Evolutionary conservation across 2,888 invertebrate genomes (phyloP).

Genomic region (Parasteatoda lunata): DNA sequence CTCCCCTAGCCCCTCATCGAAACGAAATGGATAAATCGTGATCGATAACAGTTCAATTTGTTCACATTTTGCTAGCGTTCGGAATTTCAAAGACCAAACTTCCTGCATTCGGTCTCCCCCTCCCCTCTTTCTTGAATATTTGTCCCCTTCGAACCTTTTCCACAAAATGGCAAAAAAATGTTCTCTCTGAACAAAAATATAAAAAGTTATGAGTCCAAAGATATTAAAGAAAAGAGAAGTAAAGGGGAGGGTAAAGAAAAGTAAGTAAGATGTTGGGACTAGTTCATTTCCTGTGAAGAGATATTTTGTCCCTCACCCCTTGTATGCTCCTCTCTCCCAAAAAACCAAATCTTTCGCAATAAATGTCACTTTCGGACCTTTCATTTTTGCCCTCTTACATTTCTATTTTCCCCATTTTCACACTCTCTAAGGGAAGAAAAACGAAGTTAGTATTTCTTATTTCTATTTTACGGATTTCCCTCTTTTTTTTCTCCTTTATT

Average conservation of each 20-base stretch:
- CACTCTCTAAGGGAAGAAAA: not conserved
- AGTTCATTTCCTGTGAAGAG: slow-evolving; percentile 55
- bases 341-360: slow-evolving; percentile 38
- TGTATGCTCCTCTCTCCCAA: not conserved
- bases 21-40: slow-evolving; percentile 46
- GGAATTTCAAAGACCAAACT: slow-evolving; percentile 42
- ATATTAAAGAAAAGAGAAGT: slow-evolving; percentile 46
- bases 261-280: slow-evolving; percentile 53
- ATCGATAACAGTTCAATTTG: slow-evolving; percentile 66
- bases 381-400: slow-evolving; percentile 28
- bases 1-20: not conserved
- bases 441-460: not conserved
- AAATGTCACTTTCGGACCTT: slow-evolving; percentile 49
- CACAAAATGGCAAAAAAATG: slow-evolving; percentile 1
- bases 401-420: not conserved
- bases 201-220: slow-evolving; percentile 61
- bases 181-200: slow-evolving; percentile 20
- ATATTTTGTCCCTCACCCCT: not conserved
- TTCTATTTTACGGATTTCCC: not conserved
- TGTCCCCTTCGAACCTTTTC: not conserved
- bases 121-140: not conserved
- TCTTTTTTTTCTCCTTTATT: slow-evolving; percentile 1
- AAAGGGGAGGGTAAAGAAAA: not conserved
- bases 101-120: slow-evolving; percentile 22
- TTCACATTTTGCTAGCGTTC: slow-evolving; percentile 61